A percentile compares a stretch with the other conserved stretches of the same genome.
Evolutionary conservation across 2,888 invertebrate species (phyloP).

Genomic region (Spilosoma lubricipeda): DNA sequence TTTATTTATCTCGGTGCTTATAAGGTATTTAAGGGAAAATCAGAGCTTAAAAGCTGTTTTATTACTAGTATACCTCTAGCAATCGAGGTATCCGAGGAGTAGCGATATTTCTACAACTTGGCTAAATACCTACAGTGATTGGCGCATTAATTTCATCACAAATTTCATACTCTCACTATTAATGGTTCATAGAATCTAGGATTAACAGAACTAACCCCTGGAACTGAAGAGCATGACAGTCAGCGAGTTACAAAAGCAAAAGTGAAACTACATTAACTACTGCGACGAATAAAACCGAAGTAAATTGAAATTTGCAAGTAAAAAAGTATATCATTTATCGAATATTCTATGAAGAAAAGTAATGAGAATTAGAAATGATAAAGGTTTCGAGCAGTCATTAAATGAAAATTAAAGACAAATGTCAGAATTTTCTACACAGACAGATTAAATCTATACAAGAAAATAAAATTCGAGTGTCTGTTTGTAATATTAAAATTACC

Average conservation of each 20-base stretch:
- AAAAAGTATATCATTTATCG: neutral
- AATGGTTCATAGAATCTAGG: neutral
- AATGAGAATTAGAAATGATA: neutral
- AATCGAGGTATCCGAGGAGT: too few species aligned
- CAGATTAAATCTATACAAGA: too few species aligned
- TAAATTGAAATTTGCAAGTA: neutral
- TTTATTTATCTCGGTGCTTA: too few species aligned
- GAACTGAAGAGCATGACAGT: neutral
- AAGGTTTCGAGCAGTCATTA: neutral
- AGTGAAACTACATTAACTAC: neutral
- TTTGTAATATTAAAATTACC: too few species aligned
- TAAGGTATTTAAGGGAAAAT: too few species aligned
- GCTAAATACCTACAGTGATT: neutral
- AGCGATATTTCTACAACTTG: neutral
- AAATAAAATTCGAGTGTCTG: too few species aligned
- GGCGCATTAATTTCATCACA: neutral
- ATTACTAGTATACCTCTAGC: too few species aligned
- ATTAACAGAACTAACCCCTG: neutral
- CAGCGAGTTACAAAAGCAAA: neutral
- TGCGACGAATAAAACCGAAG: neutral
- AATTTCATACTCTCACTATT: neutral
- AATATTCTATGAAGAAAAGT: neutral
- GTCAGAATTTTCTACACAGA: too few species aligned
- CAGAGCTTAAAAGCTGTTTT: too few species aligned
- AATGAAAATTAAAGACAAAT: too few species aligned